Base-by-base conservation (phyloP, 23 tunicate species). In the Halocynthia roretzi region DNA sequence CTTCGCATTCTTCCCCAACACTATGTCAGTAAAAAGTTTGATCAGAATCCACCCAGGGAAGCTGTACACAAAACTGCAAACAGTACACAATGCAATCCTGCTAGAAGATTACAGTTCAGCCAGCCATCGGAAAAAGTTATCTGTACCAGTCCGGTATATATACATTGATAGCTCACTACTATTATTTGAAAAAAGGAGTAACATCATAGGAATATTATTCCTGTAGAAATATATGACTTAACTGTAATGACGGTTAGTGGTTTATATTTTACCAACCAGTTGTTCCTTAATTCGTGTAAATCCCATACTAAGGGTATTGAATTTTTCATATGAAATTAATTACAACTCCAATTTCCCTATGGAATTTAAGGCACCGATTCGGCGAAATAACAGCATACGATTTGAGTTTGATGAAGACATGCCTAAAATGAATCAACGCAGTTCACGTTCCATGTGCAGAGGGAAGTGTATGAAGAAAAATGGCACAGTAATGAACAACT, bases 401-500 rank as follows among this genome's bases (percentile, higher is more conserved):
- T 74, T 74, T 56, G 78, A 74, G 63, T 74, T 74, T 74, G 78
- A 74, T 56, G 78, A 74, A 74, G 78, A 74, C 22, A 74, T 74
- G 78, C 56, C 78, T 48, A 74, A 74, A 18, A 44, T 74, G 50
- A 74, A 74, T 56, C 78, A 54, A 74, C 78, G 78, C 31, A 74
- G 78, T 54, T 74, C 78, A 6, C 56, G 78, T 50, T 74, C 78
- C 14, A 54, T 74, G 56, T 74, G 78, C 56, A 53, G 78, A 54
- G 63, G 78, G 56, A 74, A 74, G 56, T 74, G 78, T 6, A 74
- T 74, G 78, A 74, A 74, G 21, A 54, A 56, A 9, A 74, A 74
- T 54, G 78, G 78, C 4, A 54, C 56, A 8, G 22, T 74, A 17
- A 48, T 74, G 8, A 20, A 74, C 62, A 56, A 56, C 56, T 64